These are phyloP conservation scores for Bos javanicus DNA, from an alignment of 2,113 vertebrate genomes.

Conservation along the genomic window DNA sequence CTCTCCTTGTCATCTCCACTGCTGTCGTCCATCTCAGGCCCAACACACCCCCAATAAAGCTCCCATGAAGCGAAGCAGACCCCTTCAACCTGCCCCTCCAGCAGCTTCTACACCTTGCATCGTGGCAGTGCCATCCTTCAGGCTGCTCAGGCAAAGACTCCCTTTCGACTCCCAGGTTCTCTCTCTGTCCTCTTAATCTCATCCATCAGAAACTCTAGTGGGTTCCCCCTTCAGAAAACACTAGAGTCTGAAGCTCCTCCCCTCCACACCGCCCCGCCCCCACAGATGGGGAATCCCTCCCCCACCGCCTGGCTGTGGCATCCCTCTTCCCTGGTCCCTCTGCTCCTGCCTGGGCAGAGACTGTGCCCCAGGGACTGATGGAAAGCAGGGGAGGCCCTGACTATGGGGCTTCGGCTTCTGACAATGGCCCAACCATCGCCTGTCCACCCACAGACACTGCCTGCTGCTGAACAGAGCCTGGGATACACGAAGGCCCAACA, in stretches of 20 bases:
- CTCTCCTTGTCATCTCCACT: background rate
- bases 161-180: background rate
- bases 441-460: background rate
- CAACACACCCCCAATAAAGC: fast-evolving
- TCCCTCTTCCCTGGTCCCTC: background rate
- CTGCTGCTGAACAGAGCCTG: background rate
- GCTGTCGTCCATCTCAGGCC: background rate
- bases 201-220: background rate
- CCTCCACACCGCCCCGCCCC: fast-evolving
- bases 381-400: no score
- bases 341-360: background rate
- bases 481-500: background rate
- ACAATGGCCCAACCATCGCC: background rate
- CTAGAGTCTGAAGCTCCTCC: background rate
- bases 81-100: background rate
- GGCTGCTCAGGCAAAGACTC: background rate
- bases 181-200: no score
- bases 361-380: background rate
- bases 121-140: fast-evolving
- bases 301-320: background rate
- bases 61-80: background rate
- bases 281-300: background rate
- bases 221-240: background rate
- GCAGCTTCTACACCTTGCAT: background rate
- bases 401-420: background rate